Conservation (phyloP, 2,113 vertebrate species). For the Lanius collurio region DNA sequence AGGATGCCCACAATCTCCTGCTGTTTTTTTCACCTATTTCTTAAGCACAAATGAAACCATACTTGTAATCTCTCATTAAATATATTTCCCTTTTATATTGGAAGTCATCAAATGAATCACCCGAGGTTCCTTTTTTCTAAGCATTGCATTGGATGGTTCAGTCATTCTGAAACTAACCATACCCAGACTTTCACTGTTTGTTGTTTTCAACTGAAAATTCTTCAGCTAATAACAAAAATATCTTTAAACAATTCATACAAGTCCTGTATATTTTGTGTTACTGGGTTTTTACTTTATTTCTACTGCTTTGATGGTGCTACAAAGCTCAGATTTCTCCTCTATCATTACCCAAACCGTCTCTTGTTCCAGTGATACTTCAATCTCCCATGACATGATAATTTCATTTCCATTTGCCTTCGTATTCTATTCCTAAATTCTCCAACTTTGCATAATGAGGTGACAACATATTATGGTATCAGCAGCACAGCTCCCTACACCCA, state of each 20-base stretch:
- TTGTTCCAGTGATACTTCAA: background rate
- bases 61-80: background rate
- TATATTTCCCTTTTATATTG: background rate
- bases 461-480: background rate
- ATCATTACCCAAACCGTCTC: background rate
- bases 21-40: background rate
- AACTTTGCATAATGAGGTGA: background rate
- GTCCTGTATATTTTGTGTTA: background rate
- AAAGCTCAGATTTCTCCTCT: background rate
- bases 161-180: background rate
- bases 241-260: background rate
- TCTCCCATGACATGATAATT: background rate
- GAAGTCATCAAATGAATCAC: background rate
- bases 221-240: background rate
- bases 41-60: background rate
- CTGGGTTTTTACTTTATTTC: background rate
- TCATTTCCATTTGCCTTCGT: background rate
- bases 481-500: background rate
- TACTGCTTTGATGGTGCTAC: background rate
- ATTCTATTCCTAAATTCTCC: background rate
- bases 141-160: background rate
- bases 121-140: background rate
- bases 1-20: background rate
- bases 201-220: background rate
- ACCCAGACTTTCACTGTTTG: background rate